Conservation (phyloP, 2,888 invertebrate species). For the Acanthosepion lycidas region DNA sequence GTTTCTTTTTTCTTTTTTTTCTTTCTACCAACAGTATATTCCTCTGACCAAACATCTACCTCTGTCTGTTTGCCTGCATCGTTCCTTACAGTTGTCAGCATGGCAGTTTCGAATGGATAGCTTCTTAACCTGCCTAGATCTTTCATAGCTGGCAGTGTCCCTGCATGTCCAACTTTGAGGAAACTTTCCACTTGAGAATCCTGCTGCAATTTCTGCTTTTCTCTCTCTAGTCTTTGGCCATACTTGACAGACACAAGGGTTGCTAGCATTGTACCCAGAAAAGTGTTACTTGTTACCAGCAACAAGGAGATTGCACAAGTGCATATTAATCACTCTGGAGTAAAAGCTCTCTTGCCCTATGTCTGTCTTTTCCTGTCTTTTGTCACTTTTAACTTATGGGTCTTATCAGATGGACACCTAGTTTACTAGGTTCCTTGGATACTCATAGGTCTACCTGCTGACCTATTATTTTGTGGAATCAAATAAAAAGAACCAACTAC, state of each 20-base stretch:
- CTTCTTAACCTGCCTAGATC: constrained; percentile 9
- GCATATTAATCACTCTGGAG: neutral
- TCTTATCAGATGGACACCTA: constrained; percentile 4
- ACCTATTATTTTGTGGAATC: neutral
- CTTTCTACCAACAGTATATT: neutral
- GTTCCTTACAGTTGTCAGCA: constrained; percentile 40
- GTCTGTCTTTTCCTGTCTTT: neutral
- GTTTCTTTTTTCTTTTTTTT: neutral
- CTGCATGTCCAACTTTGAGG: constrained; percentile 20
- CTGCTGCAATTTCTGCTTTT: constrained; percentile 11
- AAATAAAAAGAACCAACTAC: constrained; percentile 7
- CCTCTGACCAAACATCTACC: constrained; percentile 45
- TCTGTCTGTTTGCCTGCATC: constrained; percentile 36
- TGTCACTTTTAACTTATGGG: neutral
- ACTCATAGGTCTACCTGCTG: neutral
- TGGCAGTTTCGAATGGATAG: constrained; percentile 38
- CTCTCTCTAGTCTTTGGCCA: neutral
- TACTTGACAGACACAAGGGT: neutral
- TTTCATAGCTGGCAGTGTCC: constrained; percentile 33
- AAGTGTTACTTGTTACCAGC: neutral
- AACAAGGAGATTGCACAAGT: constrained; percentile 16
- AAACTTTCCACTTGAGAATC: constrained; percentile 33
- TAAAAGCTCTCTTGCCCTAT: neutral
- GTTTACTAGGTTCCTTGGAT: neutral
- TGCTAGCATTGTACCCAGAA: neutral